phyloP scores from a whole-genome alignment of 2,888 invertebrate species.

The Ypsolopha scabrella region DNA sequence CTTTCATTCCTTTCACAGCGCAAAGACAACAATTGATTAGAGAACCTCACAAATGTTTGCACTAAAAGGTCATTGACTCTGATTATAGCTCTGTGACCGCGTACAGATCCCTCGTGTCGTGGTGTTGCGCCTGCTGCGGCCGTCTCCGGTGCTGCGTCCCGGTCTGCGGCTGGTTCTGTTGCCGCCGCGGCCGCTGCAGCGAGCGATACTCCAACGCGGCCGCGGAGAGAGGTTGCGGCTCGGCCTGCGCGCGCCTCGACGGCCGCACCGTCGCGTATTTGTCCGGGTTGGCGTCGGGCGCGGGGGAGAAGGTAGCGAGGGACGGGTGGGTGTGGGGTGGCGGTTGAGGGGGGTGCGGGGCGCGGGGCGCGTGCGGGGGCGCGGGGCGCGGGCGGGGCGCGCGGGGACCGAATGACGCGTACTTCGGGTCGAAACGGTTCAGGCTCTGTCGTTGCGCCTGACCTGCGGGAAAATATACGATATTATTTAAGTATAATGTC shows the following conservation, averaged over 20 bases:
- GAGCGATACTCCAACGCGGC: constrained; percentile 71
- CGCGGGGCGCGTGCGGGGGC: constrained; percentile 62
- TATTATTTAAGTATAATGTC: too few species aligned
- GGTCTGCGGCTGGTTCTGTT: constrained; percentile 23
- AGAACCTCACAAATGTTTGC: background rate
- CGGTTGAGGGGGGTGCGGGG: constrained; percentile 58
- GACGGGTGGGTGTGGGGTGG: constrained; percentile 40
- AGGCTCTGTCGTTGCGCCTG: constrained; percentile 52
- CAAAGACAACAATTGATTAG: background rate
- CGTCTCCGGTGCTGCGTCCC: constrained; percentile 16
- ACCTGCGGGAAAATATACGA: constrained; percentile 19
- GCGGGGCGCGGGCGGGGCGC: constrained; percentile 55
- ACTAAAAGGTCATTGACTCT: background rate
- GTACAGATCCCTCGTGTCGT: constrained; percentile 73
- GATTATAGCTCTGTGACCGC: constrained; percentile 75
- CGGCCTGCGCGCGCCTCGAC: constrained; percentile 36
- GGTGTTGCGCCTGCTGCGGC: constrained; percentile 18
- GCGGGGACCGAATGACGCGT: constrained; percentile 67
- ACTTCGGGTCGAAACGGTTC: constrained; percentile 73
- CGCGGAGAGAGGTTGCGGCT: constrained; percentile 66
- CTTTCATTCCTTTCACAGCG: background rate
- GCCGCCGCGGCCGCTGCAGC: constrained; percentile 63
- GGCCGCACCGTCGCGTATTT: constrained; percentile 58
- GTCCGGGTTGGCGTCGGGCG: constrained; percentile 17
- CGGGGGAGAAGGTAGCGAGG: constrained; percentile 35